phyloP scores from a whole-genome alignment of 2,888 invertebrate genomes.

The Esperia sulphurella region DNA sequence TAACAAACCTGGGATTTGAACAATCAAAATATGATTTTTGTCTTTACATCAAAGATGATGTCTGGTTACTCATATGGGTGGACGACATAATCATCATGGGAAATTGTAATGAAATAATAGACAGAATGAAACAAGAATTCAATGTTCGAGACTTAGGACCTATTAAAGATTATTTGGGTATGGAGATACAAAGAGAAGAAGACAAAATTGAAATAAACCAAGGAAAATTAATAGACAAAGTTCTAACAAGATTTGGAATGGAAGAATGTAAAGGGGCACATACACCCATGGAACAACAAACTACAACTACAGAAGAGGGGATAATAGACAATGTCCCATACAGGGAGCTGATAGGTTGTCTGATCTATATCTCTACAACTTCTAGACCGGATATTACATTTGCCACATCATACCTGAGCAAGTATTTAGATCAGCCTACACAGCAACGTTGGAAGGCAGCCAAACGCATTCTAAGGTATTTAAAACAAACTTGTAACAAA shows the following conservation, averaged over 20 bases:
- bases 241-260: slow-evolving; percentile 9
- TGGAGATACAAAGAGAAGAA: neutral
- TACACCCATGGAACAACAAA: slow-evolving; percentile 4
- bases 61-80: neutral
- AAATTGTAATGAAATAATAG: neutral
- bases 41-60: neutral
- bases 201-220: too few relatives aligned
- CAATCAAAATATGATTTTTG: slow-evolving; percentile 10
- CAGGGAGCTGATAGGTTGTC: slow-evolving; percentile 4
- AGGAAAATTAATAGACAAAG: slow-evolving; percentile 3
- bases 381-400: slow-evolving; percentile 5
- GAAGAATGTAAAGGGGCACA: slow-evolving; percentile 2
- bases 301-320: neutral
- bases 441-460: slow-evolving; percentile 3
- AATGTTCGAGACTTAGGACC: neutral
- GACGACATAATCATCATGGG: neutral
- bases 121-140: neutral
- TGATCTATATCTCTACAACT: neutral
- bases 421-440: slow-evolving; percentile 4
- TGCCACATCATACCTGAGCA: slow-evolving; percentile 4
- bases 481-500: slow-evolving; percentile 5
- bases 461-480: slow-evolving; percentile 6
- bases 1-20: neutral
- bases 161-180: neutral
- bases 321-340: slow-evolving; percentile 4